Evolutionary conservation across 2,113 vertebrate species (phyloP).

Genomic region (Genyomyrus donnyi): DNA sequence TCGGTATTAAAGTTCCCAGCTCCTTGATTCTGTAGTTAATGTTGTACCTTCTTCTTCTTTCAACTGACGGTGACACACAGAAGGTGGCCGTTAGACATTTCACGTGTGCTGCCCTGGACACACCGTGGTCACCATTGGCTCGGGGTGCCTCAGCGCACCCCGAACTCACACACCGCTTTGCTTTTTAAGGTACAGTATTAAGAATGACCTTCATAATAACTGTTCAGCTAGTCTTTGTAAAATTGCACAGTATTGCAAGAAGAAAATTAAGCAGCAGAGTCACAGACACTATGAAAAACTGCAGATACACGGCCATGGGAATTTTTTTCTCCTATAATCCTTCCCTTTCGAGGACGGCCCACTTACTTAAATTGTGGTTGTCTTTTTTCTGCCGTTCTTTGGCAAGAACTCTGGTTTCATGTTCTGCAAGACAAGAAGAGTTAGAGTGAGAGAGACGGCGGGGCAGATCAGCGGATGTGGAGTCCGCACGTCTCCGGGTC

Average conservation of each 20-base stretch:
- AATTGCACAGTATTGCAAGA: neutral
- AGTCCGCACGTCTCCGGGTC: neutral
- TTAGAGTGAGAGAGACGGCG: neutral
- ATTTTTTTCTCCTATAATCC: neutral
- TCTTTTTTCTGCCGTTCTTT: constrained; percentile 98
- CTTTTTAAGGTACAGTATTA: neutral
- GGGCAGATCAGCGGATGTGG: neutral
- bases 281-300: neutral
- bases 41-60: constrained; percentile 94
- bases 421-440: constrained; percentile 66
- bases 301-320: neutral
- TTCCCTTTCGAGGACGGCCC: constrained; percentile 43
- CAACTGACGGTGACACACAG: constrained; percentile 69
- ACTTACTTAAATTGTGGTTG: constrained; percentile 95
- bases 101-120: neutral
- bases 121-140: neutral
- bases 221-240: neutral
- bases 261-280: neutral
- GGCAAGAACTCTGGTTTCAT: constrained; percentile 79
- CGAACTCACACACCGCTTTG: neutral
- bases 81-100: neutral
- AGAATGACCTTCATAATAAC: neutral
- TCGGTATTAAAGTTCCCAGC: constrained; percentile 94
- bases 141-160: neutral
- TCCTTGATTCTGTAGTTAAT: constrained; percentile 99